Evolutionary conservation across 2,113 vertebrate genomes (phyloP).

Genomic region (Pteronura brasiliensis): DNA sequence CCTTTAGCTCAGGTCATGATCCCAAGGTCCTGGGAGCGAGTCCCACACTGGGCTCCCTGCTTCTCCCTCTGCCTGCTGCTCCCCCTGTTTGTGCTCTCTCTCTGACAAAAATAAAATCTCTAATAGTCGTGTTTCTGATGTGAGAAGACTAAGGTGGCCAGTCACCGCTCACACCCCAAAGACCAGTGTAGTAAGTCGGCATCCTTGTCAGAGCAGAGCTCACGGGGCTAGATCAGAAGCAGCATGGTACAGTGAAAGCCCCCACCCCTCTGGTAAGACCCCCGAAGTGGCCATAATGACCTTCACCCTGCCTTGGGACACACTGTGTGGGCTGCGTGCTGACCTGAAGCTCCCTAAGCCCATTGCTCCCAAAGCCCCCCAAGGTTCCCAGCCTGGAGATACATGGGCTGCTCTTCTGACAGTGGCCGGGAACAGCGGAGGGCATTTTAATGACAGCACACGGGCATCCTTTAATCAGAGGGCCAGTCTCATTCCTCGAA

Average conservation of each 20-base stretch:
- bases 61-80: no score
- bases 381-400: fast-evolving
- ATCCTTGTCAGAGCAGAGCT: not conserved
- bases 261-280: not conserved
- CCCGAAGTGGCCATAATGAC: not conserved
- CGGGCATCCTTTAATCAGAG: not conserved
- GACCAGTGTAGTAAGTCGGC: not conserved
- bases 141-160: not conserved
- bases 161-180: not conserved
- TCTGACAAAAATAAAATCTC: no score
- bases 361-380: fast-evolving
- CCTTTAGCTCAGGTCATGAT: no score
- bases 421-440: not conserved
- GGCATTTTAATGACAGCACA: not conserved
- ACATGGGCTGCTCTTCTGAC: not conserved
- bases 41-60: no score
- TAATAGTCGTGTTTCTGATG: fast-evolving
- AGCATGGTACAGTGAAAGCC: fast-evolving
- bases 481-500: not conserved
- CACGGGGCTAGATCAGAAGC: not conserved
- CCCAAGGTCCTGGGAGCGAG: no score
- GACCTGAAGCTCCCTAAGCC: not conserved
- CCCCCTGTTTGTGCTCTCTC: no score
- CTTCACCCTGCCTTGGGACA: not conserved
- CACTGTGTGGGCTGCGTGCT: fast-evolving